A percentile compares a stretch with the other conserved stretches of the same genome.
Conservation (phyloP, 2,888 invertebrate genomes). For the Xestia ashworthii region DNA sequence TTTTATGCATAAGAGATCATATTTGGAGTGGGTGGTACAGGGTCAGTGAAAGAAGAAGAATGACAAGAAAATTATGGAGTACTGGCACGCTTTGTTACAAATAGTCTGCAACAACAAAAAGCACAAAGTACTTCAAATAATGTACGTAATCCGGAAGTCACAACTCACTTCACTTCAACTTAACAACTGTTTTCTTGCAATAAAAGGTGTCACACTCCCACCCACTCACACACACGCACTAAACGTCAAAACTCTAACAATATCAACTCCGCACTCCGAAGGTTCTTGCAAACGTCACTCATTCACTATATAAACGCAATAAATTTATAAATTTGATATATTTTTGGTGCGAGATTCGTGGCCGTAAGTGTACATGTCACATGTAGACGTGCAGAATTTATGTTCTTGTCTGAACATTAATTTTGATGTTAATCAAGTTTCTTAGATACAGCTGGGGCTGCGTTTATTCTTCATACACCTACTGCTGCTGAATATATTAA, state of each 20-base stretch:
- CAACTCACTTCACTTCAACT: constrained; percentile 66
- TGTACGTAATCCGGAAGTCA: constrained; percentile 62
- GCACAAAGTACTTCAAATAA: constrained; percentile 53
- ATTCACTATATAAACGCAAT: constrained; percentile 65
- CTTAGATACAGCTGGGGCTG: constrained; percentile 52
- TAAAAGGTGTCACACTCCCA: constrained; percentile 58
- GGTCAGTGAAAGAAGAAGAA: not conserved
- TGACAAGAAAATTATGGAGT: not conserved
- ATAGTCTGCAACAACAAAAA: constrained; percentile 27
- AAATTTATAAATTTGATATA: constrained; percentile 75
- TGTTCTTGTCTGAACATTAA: constrained; percentile 53
- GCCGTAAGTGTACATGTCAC: constrained; percentile 75
- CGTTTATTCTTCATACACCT: constrained; percentile 41
- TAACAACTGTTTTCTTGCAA: constrained; percentile 59
- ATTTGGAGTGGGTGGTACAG: not conserved
- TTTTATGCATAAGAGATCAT: not conserved
- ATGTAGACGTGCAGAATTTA: constrained; percentile 63
- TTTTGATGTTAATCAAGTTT: constrained; percentile 61
- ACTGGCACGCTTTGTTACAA: constrained; percentile 55
- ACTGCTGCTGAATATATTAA: constrained; percentile 41
- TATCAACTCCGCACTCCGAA: constrained; percentile 60
- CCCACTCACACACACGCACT: constrained; percentile 49
- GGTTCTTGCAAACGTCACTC: constrained; percentile 73
- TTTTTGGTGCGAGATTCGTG: constrained; percentile 69
- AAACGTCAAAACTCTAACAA: constrained; percentile 58